Evolutionary conservation across 2,888 invertebrate genomes (phyloP).

Genomic region (Drosophila macrospina): DNA sequence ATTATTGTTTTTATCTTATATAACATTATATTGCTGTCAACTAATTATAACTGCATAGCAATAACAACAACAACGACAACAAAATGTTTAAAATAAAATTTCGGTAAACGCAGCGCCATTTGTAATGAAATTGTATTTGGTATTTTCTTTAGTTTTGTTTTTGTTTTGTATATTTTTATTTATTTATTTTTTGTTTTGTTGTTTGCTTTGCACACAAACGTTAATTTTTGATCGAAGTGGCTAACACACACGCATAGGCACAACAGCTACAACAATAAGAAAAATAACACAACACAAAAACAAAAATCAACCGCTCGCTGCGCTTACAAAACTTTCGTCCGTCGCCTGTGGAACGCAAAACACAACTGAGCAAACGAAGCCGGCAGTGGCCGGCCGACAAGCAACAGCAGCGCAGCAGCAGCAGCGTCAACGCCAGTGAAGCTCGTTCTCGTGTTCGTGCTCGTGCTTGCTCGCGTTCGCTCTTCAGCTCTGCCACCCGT

Average conservation of each 20-base stretch:
- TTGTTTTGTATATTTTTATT: slow-evolving; percentile 12
- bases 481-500: slow-evolving; percentile 50
- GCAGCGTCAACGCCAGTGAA: slow-evolving; percentile 33
- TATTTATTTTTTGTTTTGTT: slow-evolving; percentile 23
- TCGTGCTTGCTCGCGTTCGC: slow-evolving; percentile 25
- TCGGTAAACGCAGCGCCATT: slow-evolving; percentile 23
- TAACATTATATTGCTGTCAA: slow-evolving; percentile 43
- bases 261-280: slow-evolving; percentile 35
- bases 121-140: slow-evolving; percentile 42
- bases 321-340: slow-evolving; percentile 65
- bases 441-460: slow-evolving; percentile 42
- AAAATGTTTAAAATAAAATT: slow-evolving; percentile 23
- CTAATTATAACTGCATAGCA: slow-evolving; percentile 32
- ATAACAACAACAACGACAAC: slow-evolving; percentile 8
- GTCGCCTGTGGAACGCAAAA: slow-evolving; percentile 67
- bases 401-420: slow-evolving; percentile 22
- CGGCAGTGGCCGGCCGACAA: slow-evolving; percentile 43
- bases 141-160: slow-evolving; percentile 36
- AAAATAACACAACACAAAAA: slow-evolving; percentile 52
- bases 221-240: slow-evolving; percentile 61
- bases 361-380: slow-evolving; percentile 60
- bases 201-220: slow-evolving; percentile 67
- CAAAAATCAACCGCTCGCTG: slow-evolving; percentile 50
- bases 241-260: slow-evolving; percentile 30
- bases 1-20: slow-evolving; percentile 45